Evolutionary conservation across 1,140 invertebrate genomes (phyloP), one percentile per base, ranked within the genome.

Genomic region (Leucophenga varia): DNA sequence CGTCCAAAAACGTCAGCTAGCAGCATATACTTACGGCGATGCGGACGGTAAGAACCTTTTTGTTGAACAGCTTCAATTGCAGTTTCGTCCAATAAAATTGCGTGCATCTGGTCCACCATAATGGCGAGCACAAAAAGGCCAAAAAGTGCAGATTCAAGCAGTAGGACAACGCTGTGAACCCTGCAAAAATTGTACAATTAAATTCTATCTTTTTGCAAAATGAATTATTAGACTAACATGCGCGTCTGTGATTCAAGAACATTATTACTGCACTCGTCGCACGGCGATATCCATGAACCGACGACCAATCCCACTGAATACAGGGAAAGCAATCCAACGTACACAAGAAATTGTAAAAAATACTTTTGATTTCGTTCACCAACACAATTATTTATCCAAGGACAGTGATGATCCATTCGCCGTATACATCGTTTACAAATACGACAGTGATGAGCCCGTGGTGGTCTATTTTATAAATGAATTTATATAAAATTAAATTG

Each of bases 301-400:
- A 87, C 80, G 34, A 91, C 86, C 60, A 92, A 76, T 14, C 75
- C 77, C 21, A 89, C 81, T 13, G 88, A 85, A 75, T 90, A 92
- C 1, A 82, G 53, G 10, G 82, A 81, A 35, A 89, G 72, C 16
- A 82, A 70, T 56, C 83, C 84, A 44, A 88, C 85, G 68, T 86
- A 88, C n/a, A 94, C 82, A 39, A 95, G 79, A 79, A 95, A 95
- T 73, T 95, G 92, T 55, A 95, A 84, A 72, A 95, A 95, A 78
- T 89, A 95, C 72, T 93, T 95, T 78, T 95, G 92, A 80, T 95
- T 95, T 61, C 86, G 83, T 77, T 95, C 91, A 36, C 93, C 93
- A 22, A 95, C 91, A 77, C 93, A 95, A 76, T 95, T 95, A 71
- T 95, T 95, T 28, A 94, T 91, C 90, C 89, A 89, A 55, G 53